Percentiles rank a stretch among this genome's conserved stretches.
These are phyloP conservation scores for Parus major DNA, from an alignment of 2,113 vertebrate species.

Conservation along the genomic window DNA sequence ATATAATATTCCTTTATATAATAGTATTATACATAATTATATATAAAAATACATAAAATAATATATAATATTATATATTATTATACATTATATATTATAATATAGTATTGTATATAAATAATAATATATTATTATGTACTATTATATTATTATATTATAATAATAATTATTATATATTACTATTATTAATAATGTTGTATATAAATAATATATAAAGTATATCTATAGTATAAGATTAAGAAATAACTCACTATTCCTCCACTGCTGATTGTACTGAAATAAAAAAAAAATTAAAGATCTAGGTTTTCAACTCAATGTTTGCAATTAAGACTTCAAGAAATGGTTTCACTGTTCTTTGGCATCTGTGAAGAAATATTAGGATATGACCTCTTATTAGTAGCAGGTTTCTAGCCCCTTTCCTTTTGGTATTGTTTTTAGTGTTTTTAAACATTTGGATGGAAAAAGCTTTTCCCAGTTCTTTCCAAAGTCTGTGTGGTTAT, in stretches of 20 bases:
- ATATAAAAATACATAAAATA: too few relatives aligned
- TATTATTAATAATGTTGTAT: too few relatives aligned
- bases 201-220: too few relatives aligned
- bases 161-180: too few relatives aligned
- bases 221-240: background rate
- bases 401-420: background rate
- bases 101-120: too few relatives aligned
- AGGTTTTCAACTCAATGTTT: background rate
- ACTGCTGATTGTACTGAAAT: background rate
- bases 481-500: background rate
- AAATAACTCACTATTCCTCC: background rate
- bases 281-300: too few relatives aligned
- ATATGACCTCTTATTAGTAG: background rate
- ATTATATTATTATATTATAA: too few relatives aligned
- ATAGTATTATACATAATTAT: too few relatives aligned
- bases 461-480: background rate
- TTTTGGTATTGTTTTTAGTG: background rate
- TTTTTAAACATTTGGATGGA: background rate
- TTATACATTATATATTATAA: too few relatives aligned
- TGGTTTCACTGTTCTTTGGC: background rate
- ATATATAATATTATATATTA: too few relatives aligned
- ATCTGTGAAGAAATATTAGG: background rate
- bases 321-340: background rate
- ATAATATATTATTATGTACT: too few relatives aligned
- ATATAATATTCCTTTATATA: too few relatives aligned